Evolutionary conservation across 2,888 invertebrate genomes (phyloP).

Genomic region (Parapristionchus giblindavisi): DNA sequence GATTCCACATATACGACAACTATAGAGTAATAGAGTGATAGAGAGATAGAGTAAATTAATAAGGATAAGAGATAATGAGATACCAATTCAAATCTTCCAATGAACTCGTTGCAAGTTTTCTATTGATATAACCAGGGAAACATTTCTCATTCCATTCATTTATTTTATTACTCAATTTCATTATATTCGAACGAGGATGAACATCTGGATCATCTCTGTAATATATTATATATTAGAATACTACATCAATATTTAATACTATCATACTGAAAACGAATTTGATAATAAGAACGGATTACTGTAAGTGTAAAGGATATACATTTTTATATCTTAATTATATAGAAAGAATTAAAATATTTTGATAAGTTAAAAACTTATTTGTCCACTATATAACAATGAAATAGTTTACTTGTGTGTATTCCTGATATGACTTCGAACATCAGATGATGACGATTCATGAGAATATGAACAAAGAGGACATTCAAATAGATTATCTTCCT

Average conservation of each 20-base stretch:
- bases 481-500: slow-evolving; percentile 55
- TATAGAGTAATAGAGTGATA: slow-evolving; percentile 2
- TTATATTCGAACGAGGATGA: slow-evolving; percentile 52
- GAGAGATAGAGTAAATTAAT: not conserved
- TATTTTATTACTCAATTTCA: slow-evolving; percentile 49
- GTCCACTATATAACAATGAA: no score
- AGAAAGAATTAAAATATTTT: no score
- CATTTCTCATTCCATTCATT: slow-evolving; percentile 58
- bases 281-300: no score
- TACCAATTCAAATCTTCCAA: slow-evolving; percentile 54
- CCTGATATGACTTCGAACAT: slow-evolving; percentile 56
- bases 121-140: slow-evolving; percentile 61
- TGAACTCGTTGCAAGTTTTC: slow-evolving; percentile 52
- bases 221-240: no score
- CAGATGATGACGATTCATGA: slow-evolving; percentile 58
- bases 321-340: no score
- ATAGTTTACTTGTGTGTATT: slow-evolving; percentile 35
- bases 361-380: no score
- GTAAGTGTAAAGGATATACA: no score
- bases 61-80: not conserved
- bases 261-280: no score
- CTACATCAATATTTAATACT: no score
- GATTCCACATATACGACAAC: slow-evolving; percentile 55
- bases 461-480: slow-evolving; percentile 59
- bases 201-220: slow-evolving; percentile 48